phyloP scores from a whole-genome alignment of 1,140 invertebrate genomes.

The Micrasema longulum region DNA sequence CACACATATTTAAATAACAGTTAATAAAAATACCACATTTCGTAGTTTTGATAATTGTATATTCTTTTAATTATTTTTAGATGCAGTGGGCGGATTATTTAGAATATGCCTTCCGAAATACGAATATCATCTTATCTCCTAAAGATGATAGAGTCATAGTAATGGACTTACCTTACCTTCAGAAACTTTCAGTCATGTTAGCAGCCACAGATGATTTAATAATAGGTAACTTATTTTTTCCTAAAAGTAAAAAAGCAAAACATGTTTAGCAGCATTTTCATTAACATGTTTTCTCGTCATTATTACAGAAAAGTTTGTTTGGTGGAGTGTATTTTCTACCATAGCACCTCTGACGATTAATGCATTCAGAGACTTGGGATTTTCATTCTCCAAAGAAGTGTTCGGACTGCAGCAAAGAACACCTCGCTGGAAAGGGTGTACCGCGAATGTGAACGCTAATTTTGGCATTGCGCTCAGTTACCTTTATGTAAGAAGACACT shows the following conservation, averaged over 20 bases:
- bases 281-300: no score
- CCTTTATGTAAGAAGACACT: conserved; percentile 79
- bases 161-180: conserved; percentile 73
- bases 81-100: conserved; percentile 78
- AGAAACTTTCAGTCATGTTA: conserved; percentile 69
- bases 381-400: conserved; percentile 72
- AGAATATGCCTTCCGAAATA: conserved; percentile 70
- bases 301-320: conserved; percentile 71
- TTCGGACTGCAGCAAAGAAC: conserved; percentile 73
- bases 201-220: conserved; percentile 65
- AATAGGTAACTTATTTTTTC: conserved; percentile 66
- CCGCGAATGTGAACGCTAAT: conserved; percentile 79
- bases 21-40: no score
- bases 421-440: conserved; percentile 80
- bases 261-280: no score
- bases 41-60: no score
- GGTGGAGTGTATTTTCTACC: conserved; percentile 77
- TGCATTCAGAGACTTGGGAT: conserved; percentile 72
- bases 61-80: conserved; percentile 59
- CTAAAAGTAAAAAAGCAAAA: no score
- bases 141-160: conserved; percentile 69
- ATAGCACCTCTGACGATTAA: conserved; percentile 72
- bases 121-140: conserved; percentile 68
- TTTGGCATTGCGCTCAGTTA: conserved; percentile 84
- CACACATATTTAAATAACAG: no score